Conservation (phyloP, 1,140 invertebrate genomes). For the Colletes gigas region DNA sequence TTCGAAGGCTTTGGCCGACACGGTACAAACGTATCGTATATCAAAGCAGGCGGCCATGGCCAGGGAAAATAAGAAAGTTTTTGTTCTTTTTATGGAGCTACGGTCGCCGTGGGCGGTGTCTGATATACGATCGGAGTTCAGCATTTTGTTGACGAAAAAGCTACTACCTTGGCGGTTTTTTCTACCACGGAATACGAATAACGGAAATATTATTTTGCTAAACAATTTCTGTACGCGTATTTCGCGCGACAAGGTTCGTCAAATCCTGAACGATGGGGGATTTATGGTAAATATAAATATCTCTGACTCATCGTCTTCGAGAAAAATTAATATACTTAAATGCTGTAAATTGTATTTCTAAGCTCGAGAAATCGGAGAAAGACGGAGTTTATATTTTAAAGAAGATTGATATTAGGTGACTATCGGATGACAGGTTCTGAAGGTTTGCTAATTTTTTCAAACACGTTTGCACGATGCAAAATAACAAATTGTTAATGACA, state of each 20-base stretch:
- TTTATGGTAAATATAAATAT: no score
- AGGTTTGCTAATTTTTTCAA: no score
- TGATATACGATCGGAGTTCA: slow-evolving; percentile 66
- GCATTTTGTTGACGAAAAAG: slow-evolving; percentile 68
- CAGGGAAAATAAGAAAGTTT: slow-evolving; percentile 69
- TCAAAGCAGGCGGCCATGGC: slow-evolving; percentile 69
- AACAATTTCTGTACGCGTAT: no score
- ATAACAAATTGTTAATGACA: neutral
- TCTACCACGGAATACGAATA: slow-evolving; percentile 42
- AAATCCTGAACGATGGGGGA: no score
- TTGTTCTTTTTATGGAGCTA: slow-evolving; percentile 64
- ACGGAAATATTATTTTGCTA: no score
- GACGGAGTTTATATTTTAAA: no score
- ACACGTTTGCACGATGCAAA: neutral
- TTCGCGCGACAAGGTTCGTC: neutral
- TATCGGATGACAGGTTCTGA: no score
- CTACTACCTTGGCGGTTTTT: slow-evolving; percentile 60
- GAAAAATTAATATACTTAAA: no score
- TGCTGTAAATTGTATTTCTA: no score
- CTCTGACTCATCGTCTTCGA: no score
- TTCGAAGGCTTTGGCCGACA: slow-evolving; percentile 64
- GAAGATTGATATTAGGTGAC: no score
- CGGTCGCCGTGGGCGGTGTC: slow-evolving; percentile 64
- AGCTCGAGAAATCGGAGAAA: no score
- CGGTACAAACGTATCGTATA: slow-evolving; percentile 74